Base-by-base conservation (phyloP, 30 jellyfish, hydroid and myxozoan genomes). In the Pseudorhiza aurosa region DNA sequence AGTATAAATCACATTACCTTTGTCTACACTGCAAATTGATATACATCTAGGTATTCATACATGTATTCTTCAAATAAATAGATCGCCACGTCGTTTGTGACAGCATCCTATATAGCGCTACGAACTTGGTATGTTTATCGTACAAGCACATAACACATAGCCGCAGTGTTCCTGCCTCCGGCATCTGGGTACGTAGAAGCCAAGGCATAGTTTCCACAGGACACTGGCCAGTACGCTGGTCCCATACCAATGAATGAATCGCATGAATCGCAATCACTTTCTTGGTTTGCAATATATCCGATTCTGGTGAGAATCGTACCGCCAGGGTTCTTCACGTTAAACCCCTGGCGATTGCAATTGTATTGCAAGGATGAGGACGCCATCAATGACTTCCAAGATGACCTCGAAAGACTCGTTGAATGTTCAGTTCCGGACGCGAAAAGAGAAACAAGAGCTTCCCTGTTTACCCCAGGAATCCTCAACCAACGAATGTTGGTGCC, bases 191-290 rank as follows among this genome's bases (percentile, higher is more conserved):
- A 0, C 1, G n/a, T 2, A 68, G 28, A n/a, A 1, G 40, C 0
- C n/a, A 47, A 0, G 9, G 82, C 82, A 4, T 17, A 1, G 29
- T 68, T 68, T 4, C 82, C 60, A 68, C 82, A 68, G 2, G 82
- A 68, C 53, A 28, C 30, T 33, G 40, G 29, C 53, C 53, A 33
- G 11, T 10, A 8, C 1, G 0, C 14, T 1, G 55, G 25, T 24
- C 82, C 82, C 27, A 68, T 4, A 8, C 82, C 82, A 43, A 68
- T 25, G 46, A 25, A 42, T 4, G 82, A 37, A 29, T 68, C 82
- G 19, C 63, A 49, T 7, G 44, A 5, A 24, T 28, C n/a, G 55
- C 82, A 68, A 8, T 68, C 67, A 29, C 44, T 4, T 29, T 68
- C 46, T 9, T 68, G 22, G 67, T 68, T 37, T 1, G 82, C 65